These are phyloP conservation scores for Cerceris ruficornis DNA, from an alignment of 2,888 invertebrate genomes.

Conservation along the genomic window DNA sequence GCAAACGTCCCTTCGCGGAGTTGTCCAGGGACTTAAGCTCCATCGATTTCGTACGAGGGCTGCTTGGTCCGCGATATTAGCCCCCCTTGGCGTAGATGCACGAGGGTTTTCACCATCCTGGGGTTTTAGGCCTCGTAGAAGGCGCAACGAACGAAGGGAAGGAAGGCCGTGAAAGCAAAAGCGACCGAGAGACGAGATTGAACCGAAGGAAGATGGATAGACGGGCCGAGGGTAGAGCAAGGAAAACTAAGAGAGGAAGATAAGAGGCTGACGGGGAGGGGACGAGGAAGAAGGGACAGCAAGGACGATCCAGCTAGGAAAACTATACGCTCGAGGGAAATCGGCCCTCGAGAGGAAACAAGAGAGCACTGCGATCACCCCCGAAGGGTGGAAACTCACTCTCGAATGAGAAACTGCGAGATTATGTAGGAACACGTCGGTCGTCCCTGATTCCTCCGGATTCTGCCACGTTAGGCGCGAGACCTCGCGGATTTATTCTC, in stretches of 20 bases:
- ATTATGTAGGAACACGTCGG: slow-evolving; percentile 15
- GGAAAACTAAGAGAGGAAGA: slow-evolving; percentile 10
- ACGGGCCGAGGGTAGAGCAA: slow-evolving; percentile 13
- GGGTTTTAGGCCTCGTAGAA: slow-evolving; percentile 39
- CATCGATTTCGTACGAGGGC: slow-evolving; percentile 77
- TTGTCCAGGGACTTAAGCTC: slow-evolving; percentile 77
- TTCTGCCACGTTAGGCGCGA: slow-evolving; percentile 1
- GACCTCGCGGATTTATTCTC: neutral
- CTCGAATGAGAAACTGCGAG: slow-evolving; percentile 20
- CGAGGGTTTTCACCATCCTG: slow-evolving; percentile 30
- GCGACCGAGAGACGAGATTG: slow-evolving; percentile 37
- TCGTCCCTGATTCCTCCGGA: slow-evolving; percentile 20
- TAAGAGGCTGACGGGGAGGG: slow-evolving; percentile 11
- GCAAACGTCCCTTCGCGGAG: slow-evolving; percentile 39
- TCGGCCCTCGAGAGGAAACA: neutral
- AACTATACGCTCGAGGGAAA: neutral
- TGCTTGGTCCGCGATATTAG: slow-evolving; percentile 65
- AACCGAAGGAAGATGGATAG: slow-evolving; percentile 28
- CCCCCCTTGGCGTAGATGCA: slow-evolving; percentile 47
- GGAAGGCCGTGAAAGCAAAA: slow-evolving; percentile 21
- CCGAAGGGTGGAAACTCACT: slow-evolving; percentile 5
- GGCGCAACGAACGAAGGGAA: slow-evolving; percentile 18
- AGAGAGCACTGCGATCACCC: neutral
- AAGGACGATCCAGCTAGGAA: slow-evolving; percentile 8
- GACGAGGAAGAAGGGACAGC: slow-evolving; percentile 14